These are phyloP conservation scores for Galeopterus variegatus DNA, from an alignment of 2,113 vertebrate species.

Conservation along the genomic window DNA sequence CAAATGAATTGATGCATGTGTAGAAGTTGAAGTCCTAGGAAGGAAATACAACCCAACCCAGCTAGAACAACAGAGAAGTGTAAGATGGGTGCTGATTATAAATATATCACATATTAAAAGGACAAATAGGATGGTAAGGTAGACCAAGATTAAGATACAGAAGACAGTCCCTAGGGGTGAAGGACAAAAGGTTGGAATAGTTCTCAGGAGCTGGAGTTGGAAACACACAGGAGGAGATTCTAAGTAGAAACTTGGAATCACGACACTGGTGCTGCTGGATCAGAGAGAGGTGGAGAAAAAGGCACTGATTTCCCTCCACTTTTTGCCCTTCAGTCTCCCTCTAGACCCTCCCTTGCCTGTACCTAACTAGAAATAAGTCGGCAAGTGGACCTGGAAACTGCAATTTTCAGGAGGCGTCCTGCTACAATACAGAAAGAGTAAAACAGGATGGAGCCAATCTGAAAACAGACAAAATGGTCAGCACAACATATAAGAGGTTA, in stretches of 20 bases:
- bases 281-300: neutral
- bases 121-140: neutral
- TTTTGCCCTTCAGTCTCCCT: neutral
- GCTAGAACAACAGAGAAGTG: neutral
- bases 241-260: neutral
- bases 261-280: fast-evolving
- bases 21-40: neutral
- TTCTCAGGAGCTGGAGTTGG: neutral
- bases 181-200: neutral
- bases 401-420: neutral
- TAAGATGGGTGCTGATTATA: neutral
- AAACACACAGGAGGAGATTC: neutral
- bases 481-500: neutral
- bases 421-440: neutral
- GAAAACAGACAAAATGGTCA: neutral
- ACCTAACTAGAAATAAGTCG: neutral
- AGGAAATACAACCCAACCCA: neutral
- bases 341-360: neutral
- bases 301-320: neutral
- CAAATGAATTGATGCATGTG: neutral
- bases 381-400: neutral
- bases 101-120: neutral
- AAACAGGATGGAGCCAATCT: neutral
- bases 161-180: neutral
- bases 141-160: neutral